phyloP scores from a whole-genome alignment of 2,888 invertebrate genomes.

The Fabriciana adippe region DNA sequence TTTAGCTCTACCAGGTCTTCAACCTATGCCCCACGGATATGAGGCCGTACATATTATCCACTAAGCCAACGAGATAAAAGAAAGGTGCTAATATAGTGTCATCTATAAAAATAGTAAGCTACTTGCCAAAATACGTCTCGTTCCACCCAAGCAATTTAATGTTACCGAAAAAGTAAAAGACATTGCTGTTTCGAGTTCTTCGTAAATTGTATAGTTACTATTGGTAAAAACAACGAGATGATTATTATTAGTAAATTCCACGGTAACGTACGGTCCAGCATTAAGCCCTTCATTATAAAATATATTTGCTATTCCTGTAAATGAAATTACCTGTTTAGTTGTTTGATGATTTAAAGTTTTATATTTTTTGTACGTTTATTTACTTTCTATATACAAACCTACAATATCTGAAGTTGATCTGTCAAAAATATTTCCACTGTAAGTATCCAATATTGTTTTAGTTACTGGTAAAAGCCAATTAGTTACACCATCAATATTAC shows the following conservation, averaged over 20 bases:
- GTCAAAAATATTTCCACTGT: slow-evolving; percentile 51
- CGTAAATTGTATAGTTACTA: slow-evolving; percentile 56
- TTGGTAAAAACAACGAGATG: slow-evolving; percentile 55
- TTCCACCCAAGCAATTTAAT: slow-evolving; percentile 57
- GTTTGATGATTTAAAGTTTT: background rate
- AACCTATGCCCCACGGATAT: no score
- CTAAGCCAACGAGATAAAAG: no score
- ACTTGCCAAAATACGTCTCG: slow-evolving; percentile 48
- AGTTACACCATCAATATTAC: slow-evolving; percentile 55
- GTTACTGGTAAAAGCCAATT: slow-evolving; percentile 46
- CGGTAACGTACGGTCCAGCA: slow-evolving; percentile 55
- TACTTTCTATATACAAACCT: slow-evolving; percentile 46
- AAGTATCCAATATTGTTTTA: slow-evolving; percentile 50
- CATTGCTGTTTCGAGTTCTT: slow-evolving; percentile 58
- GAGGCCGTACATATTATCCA: no score
- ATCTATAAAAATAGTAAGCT: background rate
- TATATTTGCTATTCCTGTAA: slow-evolving; percentile 51
- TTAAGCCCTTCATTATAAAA: slow-evolving; percentile 50
- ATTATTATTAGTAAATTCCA: slow-evolving; percentile 44
- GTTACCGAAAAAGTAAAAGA: slow-evolving; percentile 51
- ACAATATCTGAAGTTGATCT: slow-evolving; percentile 51
- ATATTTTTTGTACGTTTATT: background rate
- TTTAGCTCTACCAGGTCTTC: no score
- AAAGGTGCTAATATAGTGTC: background rate
- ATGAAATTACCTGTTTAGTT: slow-evolving; percentile 2